Percentiles rank a stretch among this genome's conserved stretches.
Conservation (phyloP, 2,888 invertebrate genomes). For the Torymus texanus region DNA sequence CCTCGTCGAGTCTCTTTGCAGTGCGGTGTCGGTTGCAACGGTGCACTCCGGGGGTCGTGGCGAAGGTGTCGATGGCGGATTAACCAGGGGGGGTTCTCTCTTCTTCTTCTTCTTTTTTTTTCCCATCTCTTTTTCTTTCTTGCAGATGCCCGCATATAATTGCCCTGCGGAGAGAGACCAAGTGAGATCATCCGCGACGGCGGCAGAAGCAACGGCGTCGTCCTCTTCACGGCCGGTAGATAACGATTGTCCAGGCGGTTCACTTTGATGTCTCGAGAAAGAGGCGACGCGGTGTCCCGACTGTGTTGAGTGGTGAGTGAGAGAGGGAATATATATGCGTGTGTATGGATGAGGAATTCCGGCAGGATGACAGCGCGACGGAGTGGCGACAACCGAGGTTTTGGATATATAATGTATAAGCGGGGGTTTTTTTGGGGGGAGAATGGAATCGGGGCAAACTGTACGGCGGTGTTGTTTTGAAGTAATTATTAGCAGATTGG, state of each 20-base stretch:
- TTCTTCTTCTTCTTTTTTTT: background rate
- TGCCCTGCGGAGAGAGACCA: slow-evolving; percentile 7
- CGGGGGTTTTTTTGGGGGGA: no score
- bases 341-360: slow-evolving; percentile 4
- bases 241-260: slow-evolving; percentile 70
- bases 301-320: background rate
- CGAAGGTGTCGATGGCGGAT: slow-evolving; percentile 55
- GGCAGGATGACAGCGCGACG: background rate
- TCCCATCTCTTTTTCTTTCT: slow-evolving; percentile 3
- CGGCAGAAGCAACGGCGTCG: slow-evolving; percentile 38
- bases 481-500: no score
- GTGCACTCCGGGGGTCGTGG: no score
- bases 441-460: no score
- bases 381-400: background rate
- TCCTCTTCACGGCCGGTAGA: slow-evolving; percentile 61
- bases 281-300: no score
- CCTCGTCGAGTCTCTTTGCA: slow-evolving; percentile 23
- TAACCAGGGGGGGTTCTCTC: slow-evolving; percentile 7
- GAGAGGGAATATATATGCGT: background rate
- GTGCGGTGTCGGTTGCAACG: background rate
- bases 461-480: no score
- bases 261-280: slow-evolving; percentile 62
- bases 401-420: no score
- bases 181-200: slow-evolving; percentile 20
- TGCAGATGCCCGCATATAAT: slow-evolving; percentile 18